Base-by-base conservation (phyloP, 2,113 vertebrate species). In the Rhinolophus sinicus region DNA sequence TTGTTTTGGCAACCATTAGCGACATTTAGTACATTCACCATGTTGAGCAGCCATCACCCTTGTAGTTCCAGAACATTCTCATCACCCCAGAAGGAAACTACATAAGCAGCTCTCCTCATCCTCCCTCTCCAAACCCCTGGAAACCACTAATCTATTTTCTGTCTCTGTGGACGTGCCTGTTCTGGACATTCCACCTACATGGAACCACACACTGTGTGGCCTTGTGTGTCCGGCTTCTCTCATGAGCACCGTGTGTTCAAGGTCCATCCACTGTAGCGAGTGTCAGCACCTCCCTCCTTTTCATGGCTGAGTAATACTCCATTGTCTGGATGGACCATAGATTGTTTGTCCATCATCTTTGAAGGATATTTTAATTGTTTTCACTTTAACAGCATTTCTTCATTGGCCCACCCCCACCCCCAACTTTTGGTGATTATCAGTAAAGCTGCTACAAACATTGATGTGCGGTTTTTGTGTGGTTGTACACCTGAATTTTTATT, bases 201-300 rank as follows among this genome's bases (percentile, higher is more conserved):
- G 54, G 77, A 38, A 40, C 1, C 77, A 28, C 54, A 58, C 54
- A 38, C 14, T 3, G 24, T 28, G 35, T 40, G 77, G n/a, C 77
- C 77, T 40, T 9, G 9, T 38, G 8, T 33, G 33, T 47, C 50
- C 26, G 50, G 52, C 19, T 26, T 24, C 35, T 70, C 11, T 70
- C 67, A 16, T 67, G 58, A 89, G 35, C 35, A 12, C 14, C 3
- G 0, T 56, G 65, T 10, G 16, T 33, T 28, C 18, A 33, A 13
- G 38, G 8, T 19, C 47, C 15, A 4, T 12, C 15, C 38, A 3
- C 4, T 15, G 15, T 4, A 21, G 14, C 3, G 2, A 4, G 60
- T 33, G 22, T 40, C 40, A 52, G 40, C 52, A 62, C 26, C 50
- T 52, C 52, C 21, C 4, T 70, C 28, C 44, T 77, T 84, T 78